Base-by-base conservation (phyloP, 2,113 vertebrate genomes). In the Tetrao urogallus region DNA sequence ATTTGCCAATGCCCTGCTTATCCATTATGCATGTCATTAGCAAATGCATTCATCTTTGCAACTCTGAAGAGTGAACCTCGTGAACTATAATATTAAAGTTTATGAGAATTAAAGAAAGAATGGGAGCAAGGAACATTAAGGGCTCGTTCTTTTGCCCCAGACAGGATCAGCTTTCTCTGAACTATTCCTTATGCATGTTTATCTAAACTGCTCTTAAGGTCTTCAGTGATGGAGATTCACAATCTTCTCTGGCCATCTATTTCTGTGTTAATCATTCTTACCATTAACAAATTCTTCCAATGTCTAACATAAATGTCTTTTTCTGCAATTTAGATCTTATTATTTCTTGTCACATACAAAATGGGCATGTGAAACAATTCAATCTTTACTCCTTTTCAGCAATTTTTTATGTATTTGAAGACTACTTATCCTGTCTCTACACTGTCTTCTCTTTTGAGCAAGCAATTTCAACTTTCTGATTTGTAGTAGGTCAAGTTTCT, bases 401-500 rank as follows among this genome's bases (percentile, higher is more conserved):
- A 81, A 77, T 2, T 11, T 91, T 74, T 81, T 86, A 58, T 38
- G 8, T 42, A 34, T 86, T 82, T 91, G 82, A 89, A 80, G 56
- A 73, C 64, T 50, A 88, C 48, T 89, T 57, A 83, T 70, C 42
- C 47, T 91, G 32, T 32, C 32, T 70, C n/a, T 73, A 19, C 24
- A 88, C n/a, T 8, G 9, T 83, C 30, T 91, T 95, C 89, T 86
- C 56, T 95, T 82, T 83, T 42, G 69, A 91, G 42, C 47, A 90
- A 91, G 18, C n/a, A 81, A 30, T 80, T 14, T 71, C 42, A 86
- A 15, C 50, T 43, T 45, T 75, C 75, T 91, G 65, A 52, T 80
- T 96, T 90, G 56, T 93, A 77, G 19, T 34, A 94, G 60, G 60
- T 88, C 73, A 72, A 63, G 13, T 90, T 94, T 90, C 72, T 81